phyloP scores from a whole-genome alignment of 2,888 invertebrate species.

The Phaonia tiefii region DNA sequence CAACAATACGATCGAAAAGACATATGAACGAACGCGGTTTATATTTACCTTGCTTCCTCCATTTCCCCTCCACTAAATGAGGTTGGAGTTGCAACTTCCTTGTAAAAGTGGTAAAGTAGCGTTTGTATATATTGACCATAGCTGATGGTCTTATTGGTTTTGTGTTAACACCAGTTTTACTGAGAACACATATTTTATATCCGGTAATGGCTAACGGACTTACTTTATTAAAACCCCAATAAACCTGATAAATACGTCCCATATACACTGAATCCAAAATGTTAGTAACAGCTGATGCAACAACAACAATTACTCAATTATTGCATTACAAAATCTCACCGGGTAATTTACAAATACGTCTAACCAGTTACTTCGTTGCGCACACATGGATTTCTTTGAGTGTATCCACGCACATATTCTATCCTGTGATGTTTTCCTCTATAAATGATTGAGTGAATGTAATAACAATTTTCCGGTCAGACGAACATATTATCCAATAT shows the following conservation, averaged over 20 bases:
- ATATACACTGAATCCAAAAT: background rate
- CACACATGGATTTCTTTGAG: constrained; percentile 6
- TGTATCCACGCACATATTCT: background rate
- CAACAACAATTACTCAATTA: background rate
- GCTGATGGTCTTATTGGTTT: background rate
- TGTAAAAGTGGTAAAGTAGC: background rate
- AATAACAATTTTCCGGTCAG: constrained; percentile 67
- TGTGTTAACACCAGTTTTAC: constrained; percentile 38
- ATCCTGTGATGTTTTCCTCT: background rate
- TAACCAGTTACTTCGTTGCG: background rate
- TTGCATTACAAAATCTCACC: background rate
- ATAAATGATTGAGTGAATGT: constrained; percentile 64
- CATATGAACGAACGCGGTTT: too few species aligned
- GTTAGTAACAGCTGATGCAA: background rate
- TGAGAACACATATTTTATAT: constrained; percentile 48
- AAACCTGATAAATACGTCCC: background rate
- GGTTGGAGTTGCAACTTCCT: too few species aligned
- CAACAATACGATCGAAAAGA: too few species aligned
- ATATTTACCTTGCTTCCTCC: too few species aligned
- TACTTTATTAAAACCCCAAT: constrained; percentile 46
- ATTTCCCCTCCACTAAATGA: too few species aligned
- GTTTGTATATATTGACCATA: constrained; percentile 28
- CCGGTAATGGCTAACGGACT: constrained; percentile 47
- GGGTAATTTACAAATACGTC: background rate
- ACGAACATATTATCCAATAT: constrained; percentile 57